A percentile compares a stretch with the other conserved stretches of the same genome.
Conservation (phyloP, 2,797 vertebrate genomes). For the Pelochelys cantorii region DNA sequence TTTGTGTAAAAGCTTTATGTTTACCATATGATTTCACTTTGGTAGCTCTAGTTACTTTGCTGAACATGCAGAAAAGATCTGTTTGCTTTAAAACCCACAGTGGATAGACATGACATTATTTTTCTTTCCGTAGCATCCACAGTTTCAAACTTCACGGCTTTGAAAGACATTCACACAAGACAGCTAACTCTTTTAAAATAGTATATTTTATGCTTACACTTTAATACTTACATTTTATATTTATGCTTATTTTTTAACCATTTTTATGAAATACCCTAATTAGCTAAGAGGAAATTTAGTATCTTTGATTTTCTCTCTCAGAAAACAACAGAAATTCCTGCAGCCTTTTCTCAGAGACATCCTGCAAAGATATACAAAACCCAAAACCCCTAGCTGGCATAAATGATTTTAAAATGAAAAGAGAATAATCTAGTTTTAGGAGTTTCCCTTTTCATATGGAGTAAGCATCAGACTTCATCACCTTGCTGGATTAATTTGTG, state of each 20-base stretch:
- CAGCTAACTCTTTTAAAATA: background rate
- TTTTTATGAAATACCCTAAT: constrained; percentile 7
- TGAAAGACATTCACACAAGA: background rate
- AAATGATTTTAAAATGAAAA: background rate
- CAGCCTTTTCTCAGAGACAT: background rate
- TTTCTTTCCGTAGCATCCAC: background rate
- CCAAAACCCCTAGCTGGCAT: background rate
- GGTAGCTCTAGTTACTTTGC: background rate
- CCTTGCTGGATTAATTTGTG: background rate
- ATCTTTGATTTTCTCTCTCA: background rate
- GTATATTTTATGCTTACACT: background rate
- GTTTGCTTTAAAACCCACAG: background rate
- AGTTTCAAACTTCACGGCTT: background rate
- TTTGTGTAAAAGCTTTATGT: background rate
- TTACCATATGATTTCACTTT: background rate
- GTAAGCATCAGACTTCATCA: background rate
- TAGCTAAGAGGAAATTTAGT: constrained; percentile 20
- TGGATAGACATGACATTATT: background rate
- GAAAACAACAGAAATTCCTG: background rate
- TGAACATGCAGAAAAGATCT: constrained; percentile 12
- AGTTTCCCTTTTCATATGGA: background rate
- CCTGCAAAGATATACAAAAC: background rate
- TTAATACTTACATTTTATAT: no score
- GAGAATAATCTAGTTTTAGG: background rate
- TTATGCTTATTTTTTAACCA: background rate